Evolutionary conservation across 2,113 vertebrate species (phyloP), one percentile per base, ranked within the genome.

Genomic region (Embiotoca jacksoni): DNA sequence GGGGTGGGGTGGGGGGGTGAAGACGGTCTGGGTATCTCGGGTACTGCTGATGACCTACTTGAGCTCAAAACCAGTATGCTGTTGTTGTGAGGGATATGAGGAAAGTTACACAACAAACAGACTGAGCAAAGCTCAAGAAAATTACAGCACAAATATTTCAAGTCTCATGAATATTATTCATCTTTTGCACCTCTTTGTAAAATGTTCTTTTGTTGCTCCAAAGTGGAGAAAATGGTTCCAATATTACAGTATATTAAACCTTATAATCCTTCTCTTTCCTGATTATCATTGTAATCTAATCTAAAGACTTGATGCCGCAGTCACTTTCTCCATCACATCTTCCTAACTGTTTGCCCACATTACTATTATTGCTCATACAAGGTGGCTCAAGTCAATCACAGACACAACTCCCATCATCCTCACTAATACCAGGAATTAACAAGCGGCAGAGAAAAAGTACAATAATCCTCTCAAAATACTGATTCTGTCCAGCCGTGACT

Each of bases 301-400:
- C 53, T 49, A 60, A 69, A 60, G 54, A 60, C 15, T 67, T 67
- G 16, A 39, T 62, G 23, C 23, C 23, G 23, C 23, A 23, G 23
- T 23, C 14, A 47, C 3, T 60, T 36, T 41, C 49, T 75, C 11
- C 1, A 1, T 63, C 37, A 47, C 36, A 16, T 44, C 14, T 49
- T 35, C 36, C 13, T 1, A 32, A n/a, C 6, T 5, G 3, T 66
- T 41, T 2, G 0, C 8, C 41, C 53, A 69, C 15, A 41, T 70
- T 46, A 57, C 52, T 59, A 46, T 66, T 49, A 46, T 13, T 64
- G 31, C 4, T 37, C 31, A 39, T 50, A 67, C 14, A 54, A 49
- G 16, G 14, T 44, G 62, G 52, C 31, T 77, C 23, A 37, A 69
- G 47, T 67, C 50, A 61, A 47, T 75, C 49, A 66, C 23, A 16